Conservation (phyloP, 2,888 invertebrate species). For the Neoascia interrupta region DNA sequence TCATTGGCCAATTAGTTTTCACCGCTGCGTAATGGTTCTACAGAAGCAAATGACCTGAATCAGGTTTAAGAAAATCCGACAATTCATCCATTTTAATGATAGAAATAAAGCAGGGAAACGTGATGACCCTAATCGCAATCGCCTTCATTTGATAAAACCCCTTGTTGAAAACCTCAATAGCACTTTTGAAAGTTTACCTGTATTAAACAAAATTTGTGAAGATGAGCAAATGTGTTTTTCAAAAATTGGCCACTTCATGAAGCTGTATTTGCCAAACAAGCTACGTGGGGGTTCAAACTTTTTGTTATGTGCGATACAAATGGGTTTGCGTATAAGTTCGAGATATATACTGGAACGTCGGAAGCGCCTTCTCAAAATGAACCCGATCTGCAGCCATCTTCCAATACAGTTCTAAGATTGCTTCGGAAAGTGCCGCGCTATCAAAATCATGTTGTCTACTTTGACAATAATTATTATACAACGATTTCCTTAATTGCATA, state of each 20-base stretch:
- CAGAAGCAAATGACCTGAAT: background rate
- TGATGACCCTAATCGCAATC: background rate
- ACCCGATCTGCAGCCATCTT: no score
- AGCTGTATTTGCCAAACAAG: background rate
- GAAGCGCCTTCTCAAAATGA: background rate
- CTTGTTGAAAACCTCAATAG: background rate
- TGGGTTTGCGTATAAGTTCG: background rate
- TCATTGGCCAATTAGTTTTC: background rate
- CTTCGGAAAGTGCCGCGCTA: background rate
- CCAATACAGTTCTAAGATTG: background rate
- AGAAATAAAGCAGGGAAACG: background rate
- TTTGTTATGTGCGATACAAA: background rate
- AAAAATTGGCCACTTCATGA: background rate
- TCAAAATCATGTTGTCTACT: background rate
- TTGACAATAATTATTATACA: background rate
- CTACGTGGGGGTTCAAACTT: background rate
- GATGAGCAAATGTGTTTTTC: conserved; percentile 1
- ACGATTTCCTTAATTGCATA: background rate
- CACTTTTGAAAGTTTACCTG: background rate
- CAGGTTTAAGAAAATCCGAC: background rate
- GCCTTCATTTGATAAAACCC: background rate
- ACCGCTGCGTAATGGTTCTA: background rate
- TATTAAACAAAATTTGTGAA: background rate
- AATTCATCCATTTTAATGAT: background rate
- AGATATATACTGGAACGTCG: background rate